Evolutionary conservation across 2,797 vertebrate species (phyloP).

Genomic region (Coregonus suidteri): DNA sequence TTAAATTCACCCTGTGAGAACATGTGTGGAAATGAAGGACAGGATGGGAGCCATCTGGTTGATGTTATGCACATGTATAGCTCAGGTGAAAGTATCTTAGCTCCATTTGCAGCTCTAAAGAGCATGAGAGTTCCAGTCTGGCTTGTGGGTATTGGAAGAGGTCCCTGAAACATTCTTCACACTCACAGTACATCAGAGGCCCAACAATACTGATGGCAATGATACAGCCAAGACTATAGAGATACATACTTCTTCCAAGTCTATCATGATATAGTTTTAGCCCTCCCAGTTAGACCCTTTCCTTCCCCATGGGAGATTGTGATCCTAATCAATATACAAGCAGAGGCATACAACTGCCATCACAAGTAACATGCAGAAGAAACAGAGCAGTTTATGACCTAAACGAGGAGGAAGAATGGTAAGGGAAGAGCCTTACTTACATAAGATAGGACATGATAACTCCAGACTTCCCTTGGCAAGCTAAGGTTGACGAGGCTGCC

Average conservation of each 20-base stretch:
- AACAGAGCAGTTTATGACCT: constrained; percentile 33
- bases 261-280: constrained; percentile 19
- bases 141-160: constrained; percentile 25
- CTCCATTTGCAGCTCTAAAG: constrained; percentile 23
- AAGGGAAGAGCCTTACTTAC: constrained; percentile 9
- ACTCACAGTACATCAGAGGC: constrained; percentile 19
- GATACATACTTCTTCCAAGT: constrained; percentile 18
- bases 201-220: neutral
- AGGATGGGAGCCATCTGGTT: no score
- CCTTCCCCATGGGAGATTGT: neutral
- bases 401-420: constrained; percentile 19
- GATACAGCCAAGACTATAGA: neutral
- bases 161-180: constrained; percentile 8
- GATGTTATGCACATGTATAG: constrained; percentile 2
- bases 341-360: neutral
- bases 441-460: constrained; percentile 37
- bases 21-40: neutral
- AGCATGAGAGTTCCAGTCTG: no score
- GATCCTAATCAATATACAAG: no score
- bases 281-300: constrained; percentile 32
- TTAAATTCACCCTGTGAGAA: neutral
- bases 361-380: constrained; percentile 28
- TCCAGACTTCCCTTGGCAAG: constrained; percentile 42
- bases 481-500: constrained; percentile 41
- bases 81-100: constrained; percentile 3